Evolutionary conservation across 2,797 vertebrate genomes (phyloP), one percentile per base, ranked within the genome.

Genomic region (Glyptemys insculpta): DNA sequence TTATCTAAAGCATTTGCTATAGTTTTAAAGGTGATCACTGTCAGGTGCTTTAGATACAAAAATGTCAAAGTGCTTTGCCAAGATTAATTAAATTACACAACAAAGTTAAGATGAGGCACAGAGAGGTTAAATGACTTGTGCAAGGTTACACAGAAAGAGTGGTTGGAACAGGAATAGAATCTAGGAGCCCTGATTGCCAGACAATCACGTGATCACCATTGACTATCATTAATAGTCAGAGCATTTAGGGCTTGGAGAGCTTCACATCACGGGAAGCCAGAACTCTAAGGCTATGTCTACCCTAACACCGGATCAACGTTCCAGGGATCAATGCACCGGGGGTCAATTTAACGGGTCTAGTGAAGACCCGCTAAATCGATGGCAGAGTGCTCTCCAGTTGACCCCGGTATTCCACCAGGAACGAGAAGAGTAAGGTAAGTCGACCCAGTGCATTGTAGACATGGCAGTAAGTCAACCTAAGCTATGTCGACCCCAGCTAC

Each of bases 211-310:
- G 0, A 0, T 80, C 27, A 9, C 15, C 44, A 49, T 16, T 49
- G 12, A 78, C 27, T 47, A 15, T 78, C 31, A 27, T 78, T 52
- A 47, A 4, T 65, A 5, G 53, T 74, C 21, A 80, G 79, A 74
- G 4, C 11, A 47, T 9, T 9, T 5, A 8, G 2, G 5, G 4
- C 3, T n/a, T 1, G 2, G 7, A 76, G 27, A 87, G 54, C 12
- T 49, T 78, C 44, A 47, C 74, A 8, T 88, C 47, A 74, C 4
- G 87, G 54, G 78, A 90, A 79, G 1, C 7, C 0, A 12, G 29
- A 34, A 47, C 29, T 6, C 27, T 68, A 44, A 74, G 57, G 44
- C 34, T 4, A 44, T 54, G 23, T 54, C 54, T 54, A 25, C 9
- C 4, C 54, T 54, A 54, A 9, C 1, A 9, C 54, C 3, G 2